phyloP scores from a whole-genome alignment of 2,113 vertebrate species.

The Aegypius monachus region DNA sequence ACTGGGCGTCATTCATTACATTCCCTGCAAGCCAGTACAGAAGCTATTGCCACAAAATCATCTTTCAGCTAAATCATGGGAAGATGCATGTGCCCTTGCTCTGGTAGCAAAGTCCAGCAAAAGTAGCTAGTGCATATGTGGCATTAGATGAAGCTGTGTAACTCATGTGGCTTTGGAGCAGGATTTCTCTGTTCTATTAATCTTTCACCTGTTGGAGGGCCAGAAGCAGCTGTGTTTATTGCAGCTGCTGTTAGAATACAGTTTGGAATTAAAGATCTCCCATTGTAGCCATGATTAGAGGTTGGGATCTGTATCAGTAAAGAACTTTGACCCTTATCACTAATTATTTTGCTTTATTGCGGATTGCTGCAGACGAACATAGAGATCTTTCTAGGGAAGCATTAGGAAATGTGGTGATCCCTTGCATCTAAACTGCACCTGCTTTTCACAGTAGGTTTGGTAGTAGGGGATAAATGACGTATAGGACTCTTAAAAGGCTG shows the following conservation, averaged over 20 bases:
- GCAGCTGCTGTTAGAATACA: not conserved
- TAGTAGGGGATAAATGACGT: not conserved
- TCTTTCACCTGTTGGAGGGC: not conserved
- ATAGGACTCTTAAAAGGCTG: not conserved
- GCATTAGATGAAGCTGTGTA: not conserved
- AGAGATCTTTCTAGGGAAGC: not conserved
- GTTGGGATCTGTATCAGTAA: not conserved
- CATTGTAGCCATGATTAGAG: not conserved
- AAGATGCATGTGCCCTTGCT: not conserved
- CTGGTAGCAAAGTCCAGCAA: not conserved
- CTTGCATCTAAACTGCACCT: not conserved
- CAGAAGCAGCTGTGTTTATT: not conserved
- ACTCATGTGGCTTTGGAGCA: not conserved
- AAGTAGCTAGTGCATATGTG: not conserved
- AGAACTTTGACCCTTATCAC: not conserved
- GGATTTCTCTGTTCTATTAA: not conserved
- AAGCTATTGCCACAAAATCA: not conserved
- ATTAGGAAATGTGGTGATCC: not conserved
- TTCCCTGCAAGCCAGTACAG: not conserved
- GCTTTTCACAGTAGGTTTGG: not conserved
- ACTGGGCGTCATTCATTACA: not conserved
- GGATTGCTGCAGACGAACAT: not conserved
- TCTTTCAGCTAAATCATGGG: not conserved
- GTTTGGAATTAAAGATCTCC: not conserved
- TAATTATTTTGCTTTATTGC: not conserved